Evolutionary conservation across 2,113 vertebrate genomes (phyloP).

Genomic region (Lycaon pictus): DNA sequence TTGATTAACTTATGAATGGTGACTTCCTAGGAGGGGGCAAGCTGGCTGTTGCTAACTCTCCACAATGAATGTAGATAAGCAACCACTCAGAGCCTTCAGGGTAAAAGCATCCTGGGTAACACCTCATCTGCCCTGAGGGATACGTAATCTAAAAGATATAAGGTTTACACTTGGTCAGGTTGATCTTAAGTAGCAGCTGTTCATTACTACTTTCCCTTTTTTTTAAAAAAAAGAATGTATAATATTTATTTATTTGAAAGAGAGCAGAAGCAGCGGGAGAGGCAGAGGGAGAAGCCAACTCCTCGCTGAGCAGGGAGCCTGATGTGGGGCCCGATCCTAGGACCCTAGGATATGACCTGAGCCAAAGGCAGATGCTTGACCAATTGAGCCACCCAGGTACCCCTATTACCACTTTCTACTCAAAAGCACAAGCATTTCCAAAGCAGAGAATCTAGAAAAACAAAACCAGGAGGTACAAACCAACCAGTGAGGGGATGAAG

Average conservation of each 20-base stretch:
- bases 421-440: not conserved
- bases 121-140: not conserved
- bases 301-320: no score
- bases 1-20: not conserved
- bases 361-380: no score
- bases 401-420: not conserved
- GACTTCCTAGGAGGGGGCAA: not conserved
- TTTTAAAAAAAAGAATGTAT: no score
- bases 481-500: slow-evolving; percentile 91
- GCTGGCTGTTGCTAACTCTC: not conserved
- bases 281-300: no score
- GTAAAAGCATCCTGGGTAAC: not conserved
- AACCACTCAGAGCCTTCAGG: not conserved
- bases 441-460: not conserved
- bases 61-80: fast-evolving
- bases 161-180: no score
- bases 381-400: no score
- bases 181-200: no score
- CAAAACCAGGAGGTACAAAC: slow-evolving; percentile 77
- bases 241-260: no score
- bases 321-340: no score
- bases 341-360: no score
- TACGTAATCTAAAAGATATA: not conserved
- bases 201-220: not conserved
- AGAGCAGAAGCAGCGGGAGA: no score